Conservation (phyloP, 2,888 invertebrate genomes). For the Pristionchus exspectatus region DNA sequence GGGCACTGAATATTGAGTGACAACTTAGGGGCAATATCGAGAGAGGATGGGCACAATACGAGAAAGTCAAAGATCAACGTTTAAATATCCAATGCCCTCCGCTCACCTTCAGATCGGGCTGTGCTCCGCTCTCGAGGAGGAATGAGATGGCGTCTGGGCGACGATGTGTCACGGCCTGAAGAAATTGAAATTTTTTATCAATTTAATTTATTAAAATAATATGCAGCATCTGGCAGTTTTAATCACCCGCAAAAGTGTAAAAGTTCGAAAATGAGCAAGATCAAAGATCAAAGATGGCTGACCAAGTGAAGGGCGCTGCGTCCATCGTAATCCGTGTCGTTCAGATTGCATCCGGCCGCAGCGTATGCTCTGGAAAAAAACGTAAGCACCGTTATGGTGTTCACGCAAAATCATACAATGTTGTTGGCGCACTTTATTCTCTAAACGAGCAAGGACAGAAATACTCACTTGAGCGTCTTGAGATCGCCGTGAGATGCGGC, state of each 20-base stretch:
- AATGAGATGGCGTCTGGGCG: conserved; percentile 68
- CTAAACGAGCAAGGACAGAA: neutral
- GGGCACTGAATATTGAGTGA: too few species aligned
- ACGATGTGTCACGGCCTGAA: conserved; percentile 71
- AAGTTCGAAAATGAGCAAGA: neutral
- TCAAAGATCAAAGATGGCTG: conserved; percentile 18
- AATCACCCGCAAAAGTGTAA: neutral
- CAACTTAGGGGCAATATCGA: too few species aligned
- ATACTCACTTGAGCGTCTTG: conserved; percentile 70
- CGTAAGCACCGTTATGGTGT: neutral
- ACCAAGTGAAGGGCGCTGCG: conserved; percentile 77
- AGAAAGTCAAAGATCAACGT: neutral
- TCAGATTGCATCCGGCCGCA: conserved; percentile 73
- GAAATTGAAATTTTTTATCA: neutral
- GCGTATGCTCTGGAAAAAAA: conserved; percentile 31
- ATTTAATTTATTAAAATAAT: neutral
- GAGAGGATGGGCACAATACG: too few species aligned
- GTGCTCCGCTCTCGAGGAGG: conserved; percentile 67
- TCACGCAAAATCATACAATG: neutral
- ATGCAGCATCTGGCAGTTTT: neutral
- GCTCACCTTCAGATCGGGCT: conserved; percentile 65
- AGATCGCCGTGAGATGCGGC: conserved; percentile 79
- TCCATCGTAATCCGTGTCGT: conserved; percentile 74
- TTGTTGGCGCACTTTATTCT: neutral
- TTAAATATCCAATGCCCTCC: neutral